phyloP scores from a whole-genome alignment of 2,113 vertebrate species.

The Spheniscus mendiculus region DNA sequence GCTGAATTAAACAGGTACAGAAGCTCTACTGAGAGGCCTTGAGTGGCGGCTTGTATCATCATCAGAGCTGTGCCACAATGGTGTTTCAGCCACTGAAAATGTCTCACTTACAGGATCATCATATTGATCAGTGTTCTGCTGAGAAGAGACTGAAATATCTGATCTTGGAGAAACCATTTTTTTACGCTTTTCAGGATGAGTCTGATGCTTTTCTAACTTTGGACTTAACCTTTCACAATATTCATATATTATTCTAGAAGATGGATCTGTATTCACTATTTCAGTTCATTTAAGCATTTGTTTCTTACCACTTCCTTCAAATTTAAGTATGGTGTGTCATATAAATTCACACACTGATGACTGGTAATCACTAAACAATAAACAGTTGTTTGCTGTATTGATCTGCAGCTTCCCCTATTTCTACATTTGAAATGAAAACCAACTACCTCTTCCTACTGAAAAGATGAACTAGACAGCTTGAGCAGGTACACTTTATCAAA shows the following conservation, averaged over 20 bases:
- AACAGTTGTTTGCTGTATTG: conserved; percentile 18
- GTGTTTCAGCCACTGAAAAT: neutral
- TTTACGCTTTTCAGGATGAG: neutral
- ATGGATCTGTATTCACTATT: neutral
- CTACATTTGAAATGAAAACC: neutral
- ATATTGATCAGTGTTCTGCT: neutral
- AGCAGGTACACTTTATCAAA: neutral
- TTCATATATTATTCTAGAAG: neutral
- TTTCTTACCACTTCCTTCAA: neutral
- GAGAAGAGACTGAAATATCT: neutral
- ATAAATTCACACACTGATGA: neutral
- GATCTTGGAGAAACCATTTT: neutral
- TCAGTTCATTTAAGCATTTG: neutral
- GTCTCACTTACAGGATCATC: neutral
- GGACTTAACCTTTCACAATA: neutral
- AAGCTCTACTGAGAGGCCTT: neutral
- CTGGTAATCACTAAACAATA: conserved; percentile 35
- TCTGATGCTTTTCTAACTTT: neutral
- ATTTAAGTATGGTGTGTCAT: neutral
- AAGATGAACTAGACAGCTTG: neutral
- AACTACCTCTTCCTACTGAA: neutral
- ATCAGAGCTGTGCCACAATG: neutral
- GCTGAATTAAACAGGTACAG: conserved; percentile 42
- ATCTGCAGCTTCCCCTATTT: neutral
- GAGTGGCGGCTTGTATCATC: neutral